These are phyloP conservation scores for Ptychodera flava DNA, from an alignment of 35 echinoderm and acorn worm genomes.

Conservation along the genomic window DNA sequence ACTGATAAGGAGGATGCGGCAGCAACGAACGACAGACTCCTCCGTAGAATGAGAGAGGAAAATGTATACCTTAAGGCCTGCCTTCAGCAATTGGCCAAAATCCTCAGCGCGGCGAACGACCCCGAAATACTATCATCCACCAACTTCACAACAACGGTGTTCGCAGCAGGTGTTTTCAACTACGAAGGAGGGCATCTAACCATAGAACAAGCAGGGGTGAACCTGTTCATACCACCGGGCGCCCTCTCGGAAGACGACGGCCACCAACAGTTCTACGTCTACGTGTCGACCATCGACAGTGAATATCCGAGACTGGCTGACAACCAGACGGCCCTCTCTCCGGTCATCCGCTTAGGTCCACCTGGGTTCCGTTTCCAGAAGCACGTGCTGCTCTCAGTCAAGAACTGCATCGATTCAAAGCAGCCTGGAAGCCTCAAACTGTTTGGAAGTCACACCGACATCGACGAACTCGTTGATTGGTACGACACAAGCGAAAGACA, in stretches of 20 bases:
- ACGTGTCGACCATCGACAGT: background rate
- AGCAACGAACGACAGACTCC: too few relatives aligned
- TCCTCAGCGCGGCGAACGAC: background rate
- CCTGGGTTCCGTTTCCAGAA: background rate
- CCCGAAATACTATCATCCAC: background rate
- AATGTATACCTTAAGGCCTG: background rate
- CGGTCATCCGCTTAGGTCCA: background rate
- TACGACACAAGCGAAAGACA: background rate
- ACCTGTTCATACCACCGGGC: background rate
- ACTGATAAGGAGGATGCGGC: too few relatives aligned
- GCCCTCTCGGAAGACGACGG: background rate
- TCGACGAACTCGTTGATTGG: background rate
- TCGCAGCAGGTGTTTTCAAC: background rate
- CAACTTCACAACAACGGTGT: background rate
- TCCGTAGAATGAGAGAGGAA: background rate
- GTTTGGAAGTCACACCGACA: background rate
- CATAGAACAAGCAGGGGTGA: background rate
- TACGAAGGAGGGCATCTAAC: background rate
- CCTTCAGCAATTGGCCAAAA: background rate
- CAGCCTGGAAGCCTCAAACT: background rate
- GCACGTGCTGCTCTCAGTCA: background rate
- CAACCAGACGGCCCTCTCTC: background rate
- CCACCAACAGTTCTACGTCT: background rate
- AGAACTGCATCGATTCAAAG: background rate
- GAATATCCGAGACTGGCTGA: background rate